Evolutionary conservation across 2,113 vertebrate genomes (phyloP), one percentile per base, ranked within the genome.

Genomic region (Fulmarus glacialis): DNA sequence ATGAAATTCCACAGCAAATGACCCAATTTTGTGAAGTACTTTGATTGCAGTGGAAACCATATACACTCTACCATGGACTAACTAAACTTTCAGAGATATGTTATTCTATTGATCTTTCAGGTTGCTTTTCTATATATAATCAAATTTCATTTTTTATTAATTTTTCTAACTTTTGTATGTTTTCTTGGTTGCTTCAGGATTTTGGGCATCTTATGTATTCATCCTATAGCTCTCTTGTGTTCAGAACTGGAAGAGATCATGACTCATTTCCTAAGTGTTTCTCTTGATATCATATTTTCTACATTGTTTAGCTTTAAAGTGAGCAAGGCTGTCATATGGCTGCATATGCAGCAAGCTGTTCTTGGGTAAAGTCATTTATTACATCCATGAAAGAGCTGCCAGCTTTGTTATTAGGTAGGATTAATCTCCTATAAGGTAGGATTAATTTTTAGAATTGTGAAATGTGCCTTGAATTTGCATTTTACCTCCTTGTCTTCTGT

Each of bases 131-230:
- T 55, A 4, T 38, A n/a, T 53, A 48, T 21, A 66, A 67, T 20
- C 1, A 64, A 6, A 3, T 30, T 22, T 56, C 0, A 32, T 34
- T 19, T 43, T 64, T 38, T 53, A 62, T 13, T 0, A 29, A 9
- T 45, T 62, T 45, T 79, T 47, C 5, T 38, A 47, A 13, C 3
- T 47, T 88, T 11, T 42, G 1, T 16, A 26, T 24, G 1, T 53
- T 78, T 15, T 50, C 8, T 32, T 50, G 17, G 11, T 23, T 43
- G 4, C 8, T 74, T 77, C 19, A 77, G 5, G 12, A 36, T 68
- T 83, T 89, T n/a, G 11, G 7, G 1, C 8, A 72, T 81, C 26
- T 43, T 72, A 52, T 12, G 4, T 18, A 24, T 72, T 64, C 20
- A n/a, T 80, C 11, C 2, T 52, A 18, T 22, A 48, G 1, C 9